Conservation (phyloP, 2,797 vertebrate genomes). For the Zenarchopterus dispar region DNA sequence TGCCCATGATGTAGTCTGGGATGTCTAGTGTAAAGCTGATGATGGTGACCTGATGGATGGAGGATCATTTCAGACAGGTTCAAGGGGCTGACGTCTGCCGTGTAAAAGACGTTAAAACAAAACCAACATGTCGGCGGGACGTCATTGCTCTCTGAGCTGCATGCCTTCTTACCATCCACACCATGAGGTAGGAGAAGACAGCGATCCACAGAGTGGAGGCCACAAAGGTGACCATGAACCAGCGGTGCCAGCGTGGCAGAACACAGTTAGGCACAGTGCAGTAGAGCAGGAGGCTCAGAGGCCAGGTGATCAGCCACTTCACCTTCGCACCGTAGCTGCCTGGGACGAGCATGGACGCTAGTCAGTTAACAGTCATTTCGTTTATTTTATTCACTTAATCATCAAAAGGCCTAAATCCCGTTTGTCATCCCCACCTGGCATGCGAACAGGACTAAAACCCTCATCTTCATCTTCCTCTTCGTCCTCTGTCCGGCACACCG, state of each 20-base stretch:
- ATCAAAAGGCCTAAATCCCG: no score
- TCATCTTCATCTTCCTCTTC: slow-evolving; percentile 73
- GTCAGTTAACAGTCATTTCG: no score
- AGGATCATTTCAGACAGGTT: neutral
- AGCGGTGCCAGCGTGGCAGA: slow-evolving; percentile 84
- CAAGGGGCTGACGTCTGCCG: no score
- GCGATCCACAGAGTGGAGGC: slow-evolving; percentile 86
- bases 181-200: slow-evolving; percentile 87
- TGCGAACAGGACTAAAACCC: slow-evolving; percentile 75
- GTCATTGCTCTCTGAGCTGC: no score
- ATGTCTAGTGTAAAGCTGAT: slow-evolving; percentile 85
- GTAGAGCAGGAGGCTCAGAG: slow-evolving; percentile 82
- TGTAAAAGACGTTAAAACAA: no score
- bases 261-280: slow-evolving; percentile 85
- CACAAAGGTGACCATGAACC: slow-evolving; percentile 86
- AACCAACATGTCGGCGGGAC: no score
- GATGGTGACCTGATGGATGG: slow-evolving; percentile 81
- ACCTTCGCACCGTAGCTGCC: slow-evolving; percentile 71
- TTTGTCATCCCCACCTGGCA: slow-evolving; percentile 73
- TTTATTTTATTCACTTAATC: no score
- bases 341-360: slow-evolving; percentile 28
- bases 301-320: slow-evolving; percentile 85
- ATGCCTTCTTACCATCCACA: slow-evolving; percentile 84
- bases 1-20: slow-evolving; percentile 88
- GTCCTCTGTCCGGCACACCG: slow-evolving; percentile 57